Base-by-base conservation (phyloP, 2,797 vertebrate species). In the Tokudaia muenninki region DNA sequence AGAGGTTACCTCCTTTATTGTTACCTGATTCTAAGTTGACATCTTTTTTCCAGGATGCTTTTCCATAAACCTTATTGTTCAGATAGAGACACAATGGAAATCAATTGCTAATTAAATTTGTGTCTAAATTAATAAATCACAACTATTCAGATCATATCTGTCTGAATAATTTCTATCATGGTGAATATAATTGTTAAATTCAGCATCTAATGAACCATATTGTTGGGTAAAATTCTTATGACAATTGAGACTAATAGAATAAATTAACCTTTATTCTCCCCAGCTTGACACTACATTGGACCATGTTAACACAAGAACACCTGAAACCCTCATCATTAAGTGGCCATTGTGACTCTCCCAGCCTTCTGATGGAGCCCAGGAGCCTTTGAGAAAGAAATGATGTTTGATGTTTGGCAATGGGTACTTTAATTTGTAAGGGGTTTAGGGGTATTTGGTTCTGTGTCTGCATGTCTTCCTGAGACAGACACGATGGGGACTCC, bases 201-300 rank as follows among this genome's bases (percentile, higher is more conserved):
- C 97, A 97, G 83, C 97, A 97, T 98, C 98, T 98, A 98, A 98
- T 98, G 97, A 98, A 98, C 97, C 47, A 41, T 98, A 98, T 98
- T 98, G 97, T 98, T 98, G 88, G 80, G 98, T 98, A 98, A 98
- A 98, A 98, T 98, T 98, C 98, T 98, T 98, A 97, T 97, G 98
- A 98, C 98, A 98, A 98, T 98, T 98, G 98, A 96, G 96, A 98
- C 98, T 99, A 99, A 99, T 98, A 98, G 98, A 98, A 98, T 98
- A 96, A 97, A 97, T 99, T 99, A 98, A 99, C 98, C 98, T 99
- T 98, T 98, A 98, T 98, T 98, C 90, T 47, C 94, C 97, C 93
- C 97, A 93, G 96, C 97, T 97, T 98, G 98, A 98, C 98, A 98
- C 97, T 95, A 97, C 97, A 97, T 97, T 98, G 98, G 98, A 97